phyloP scores from a whole-genome alignment of 1,140 invertebrate genomes.

The Ceratosolen fusciceps region DNA sequence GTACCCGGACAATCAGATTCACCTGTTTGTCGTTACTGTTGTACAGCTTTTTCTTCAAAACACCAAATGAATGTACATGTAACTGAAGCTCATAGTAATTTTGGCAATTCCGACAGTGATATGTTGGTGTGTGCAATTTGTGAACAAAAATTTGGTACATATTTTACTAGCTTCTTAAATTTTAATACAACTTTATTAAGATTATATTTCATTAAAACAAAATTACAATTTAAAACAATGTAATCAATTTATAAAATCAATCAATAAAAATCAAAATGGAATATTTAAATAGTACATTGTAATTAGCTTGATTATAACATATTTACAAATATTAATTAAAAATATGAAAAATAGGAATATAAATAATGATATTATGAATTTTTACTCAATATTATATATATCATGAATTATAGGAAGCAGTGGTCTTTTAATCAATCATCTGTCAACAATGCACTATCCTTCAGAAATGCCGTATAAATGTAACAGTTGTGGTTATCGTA shows the following conservation, averaged over 20 bases:
- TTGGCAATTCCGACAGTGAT: conserved; percentile 64
- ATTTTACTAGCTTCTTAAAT: too few species aligned
- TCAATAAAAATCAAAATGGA: not conserved
- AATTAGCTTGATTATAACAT: too few species aligned
- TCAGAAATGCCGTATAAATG: conserved; percentile 87
- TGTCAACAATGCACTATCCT: conserved; percentile 81
- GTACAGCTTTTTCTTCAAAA: conserved; percentile 65
- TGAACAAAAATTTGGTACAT: conserved; percentile 73
- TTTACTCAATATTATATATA: not conserved
- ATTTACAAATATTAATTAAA: too few species aligned
- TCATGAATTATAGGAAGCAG: conserved; percentile 54
- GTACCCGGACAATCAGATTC: conserved; percentile 64
- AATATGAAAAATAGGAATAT: not conserved
- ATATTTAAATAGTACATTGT: not conserved
- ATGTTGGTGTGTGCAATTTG: conserved; percentile 80
- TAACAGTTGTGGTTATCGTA: conserved; percentile 79
- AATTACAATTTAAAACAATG: too few species aligned
- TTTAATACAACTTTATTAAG: too few species aligned
- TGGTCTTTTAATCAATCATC: conserved; percentile 78
- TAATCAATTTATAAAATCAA: too few species aligned
- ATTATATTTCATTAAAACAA: too few species aligned
- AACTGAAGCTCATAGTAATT: conserved; percentile 65
- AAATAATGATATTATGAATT: not conserved
- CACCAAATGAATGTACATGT: conserved; percentile 67
- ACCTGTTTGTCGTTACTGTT: conserved; percentile 67